Evolutionary conservation across 2,797 vertebrate species (phyloP).

Genomic region (Austrolebias charrua): DNA sequence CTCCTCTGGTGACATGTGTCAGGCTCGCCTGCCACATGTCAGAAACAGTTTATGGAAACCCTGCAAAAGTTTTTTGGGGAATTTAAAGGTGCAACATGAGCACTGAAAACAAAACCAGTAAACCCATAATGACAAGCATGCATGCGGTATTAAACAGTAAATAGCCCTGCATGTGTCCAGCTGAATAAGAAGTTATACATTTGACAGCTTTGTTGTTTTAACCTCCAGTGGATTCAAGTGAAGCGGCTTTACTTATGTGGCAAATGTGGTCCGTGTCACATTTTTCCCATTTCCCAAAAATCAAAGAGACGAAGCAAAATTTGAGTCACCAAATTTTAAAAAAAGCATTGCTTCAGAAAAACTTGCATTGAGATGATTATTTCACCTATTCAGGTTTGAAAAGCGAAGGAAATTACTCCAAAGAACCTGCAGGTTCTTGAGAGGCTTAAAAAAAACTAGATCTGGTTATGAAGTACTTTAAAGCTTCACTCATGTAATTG

Average conservation of each 20-base stretch:
- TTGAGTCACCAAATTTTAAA: constrained; percentile 10
- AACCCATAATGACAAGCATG: constrained; percentile 49
- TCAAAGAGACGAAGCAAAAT: constrained; percentile 12
- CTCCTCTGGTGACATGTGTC: constrained; percentile 77
- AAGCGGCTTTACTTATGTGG: constrained; percentile 14
- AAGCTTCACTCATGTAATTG: background rate
- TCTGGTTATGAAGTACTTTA: background rate
- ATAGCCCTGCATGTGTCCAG: constrained; percentile 28
- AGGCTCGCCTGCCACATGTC: constrained; percentile 70
- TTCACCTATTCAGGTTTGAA: constrained; percentile 8
- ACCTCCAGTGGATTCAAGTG: constrained; percentile 19
- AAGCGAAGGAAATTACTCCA: background rate
- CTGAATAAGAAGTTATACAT: constrained; percentile 25
- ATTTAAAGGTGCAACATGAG: constrained; percentile 55
- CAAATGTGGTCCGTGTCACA: constrained; percentile 21
- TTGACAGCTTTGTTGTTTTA: constrained; percentile 38
- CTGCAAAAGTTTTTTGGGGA: constrained; percentile 50
- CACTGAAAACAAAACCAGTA: constrained; percentile 35
- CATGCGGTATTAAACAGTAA: constrained; percentile 36
- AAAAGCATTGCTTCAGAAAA: background rate
- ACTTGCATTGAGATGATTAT: background rate
- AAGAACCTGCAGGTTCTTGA: background rate
- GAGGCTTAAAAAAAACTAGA: background rate
- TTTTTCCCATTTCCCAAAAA: constrained; percentile 29
- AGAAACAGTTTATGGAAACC: constrained; percentile 67